phyloP scores from a whole-genome alignment of 2,888 invertebrate genomes.

The Poecilus cupreus region DNA sequence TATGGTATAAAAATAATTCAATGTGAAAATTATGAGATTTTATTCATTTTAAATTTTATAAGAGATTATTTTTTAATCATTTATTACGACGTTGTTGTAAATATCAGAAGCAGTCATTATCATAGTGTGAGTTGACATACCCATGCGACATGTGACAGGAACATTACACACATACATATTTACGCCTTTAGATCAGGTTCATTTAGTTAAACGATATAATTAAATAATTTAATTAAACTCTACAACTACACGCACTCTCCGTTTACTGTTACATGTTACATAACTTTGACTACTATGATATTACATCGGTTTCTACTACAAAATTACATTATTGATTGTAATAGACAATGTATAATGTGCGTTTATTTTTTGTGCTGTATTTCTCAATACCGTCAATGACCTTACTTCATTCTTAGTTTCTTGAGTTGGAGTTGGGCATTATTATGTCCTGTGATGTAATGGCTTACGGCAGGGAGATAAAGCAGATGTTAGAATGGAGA shows the following conservation, averaged over 20 bases:
- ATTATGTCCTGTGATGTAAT: background rate
- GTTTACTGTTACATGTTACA: conserved; percentile 7
- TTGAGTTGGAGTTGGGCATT: background rate
- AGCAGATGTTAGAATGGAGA: background rate
- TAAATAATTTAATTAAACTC: conserved; percentile 20
- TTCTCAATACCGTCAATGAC: conserved; percentile 46
- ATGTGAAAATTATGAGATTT: too few relatives aligned
- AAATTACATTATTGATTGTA: background rate
- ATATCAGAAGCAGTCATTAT: background rate
- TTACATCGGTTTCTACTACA: background rate
- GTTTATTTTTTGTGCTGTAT: background rate
- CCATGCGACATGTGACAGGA: background rate
- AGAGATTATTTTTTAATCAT: too few relatives aligned
- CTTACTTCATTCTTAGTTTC: conserved; percentile 33
- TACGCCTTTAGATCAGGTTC: conserved; percentile 16
- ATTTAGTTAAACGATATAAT: conserved; percentile 1
- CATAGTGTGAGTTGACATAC: background rate
- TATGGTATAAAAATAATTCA: too few relatives aligned
- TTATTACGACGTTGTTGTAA: background rate
- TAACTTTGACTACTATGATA: background rate
- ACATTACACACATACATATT: background rate
- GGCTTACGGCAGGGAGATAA: background rate
- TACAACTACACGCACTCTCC: background rate
- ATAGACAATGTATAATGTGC: background rate
- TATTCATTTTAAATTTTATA: too few relatives aligned